These are phyloP conservation scores for Drosophila nigricruria DNA, from an alignment of 2,888 invertebrate species.

Conservation along the genomic window DNA sequence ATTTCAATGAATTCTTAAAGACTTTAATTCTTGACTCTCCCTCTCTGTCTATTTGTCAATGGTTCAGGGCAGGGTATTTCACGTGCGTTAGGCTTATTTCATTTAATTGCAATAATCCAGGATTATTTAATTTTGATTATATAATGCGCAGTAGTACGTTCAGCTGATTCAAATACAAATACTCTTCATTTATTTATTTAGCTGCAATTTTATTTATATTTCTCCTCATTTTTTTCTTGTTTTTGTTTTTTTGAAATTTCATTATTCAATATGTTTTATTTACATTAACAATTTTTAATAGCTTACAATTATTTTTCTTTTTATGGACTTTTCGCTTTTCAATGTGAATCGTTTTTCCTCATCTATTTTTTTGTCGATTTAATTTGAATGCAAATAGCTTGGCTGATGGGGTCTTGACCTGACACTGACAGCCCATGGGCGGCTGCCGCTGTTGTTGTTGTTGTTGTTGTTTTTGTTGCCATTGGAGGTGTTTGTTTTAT, in stretches of 20 bases:
- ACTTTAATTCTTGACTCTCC: too few species aligned
- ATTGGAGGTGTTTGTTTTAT: constrained; percentile 75
- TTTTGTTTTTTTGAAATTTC: not conserved
- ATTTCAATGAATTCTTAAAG: too few species aligned
- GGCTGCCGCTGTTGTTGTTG: constrained; percentile 24
- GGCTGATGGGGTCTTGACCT: constrained; percentile 35
- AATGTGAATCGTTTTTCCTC: not conserved
- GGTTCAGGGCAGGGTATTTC: not conserved
- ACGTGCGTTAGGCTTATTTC: not conserved
- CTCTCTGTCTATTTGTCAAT: not conserved
- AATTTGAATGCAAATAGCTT: constrained; percentile 74
- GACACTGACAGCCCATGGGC: constrained; percentile 34
- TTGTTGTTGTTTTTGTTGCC: constrained; percentile 32
- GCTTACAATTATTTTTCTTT: constrained; percentile 10
- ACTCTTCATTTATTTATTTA: not conserved
- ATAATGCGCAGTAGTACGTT: not conserved
- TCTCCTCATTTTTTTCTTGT: too few species aligned
- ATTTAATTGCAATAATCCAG: not conserved
- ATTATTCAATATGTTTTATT: constrained; percentile 6
- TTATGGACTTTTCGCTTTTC: constrained; percentile 17
- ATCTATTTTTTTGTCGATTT: constrained; percentile 25
- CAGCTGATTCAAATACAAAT: constrained; percentile 1
- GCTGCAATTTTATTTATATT: not conserved
- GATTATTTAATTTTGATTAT: constrained; percentile 7
- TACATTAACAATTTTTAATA: constrained; percentile 12